These are phyloP conservation scores for Ianthella basta DNA, from an alignment of 37 sponge, comb jelly and placozoan species.

Conservation along the genomic window DNA sequence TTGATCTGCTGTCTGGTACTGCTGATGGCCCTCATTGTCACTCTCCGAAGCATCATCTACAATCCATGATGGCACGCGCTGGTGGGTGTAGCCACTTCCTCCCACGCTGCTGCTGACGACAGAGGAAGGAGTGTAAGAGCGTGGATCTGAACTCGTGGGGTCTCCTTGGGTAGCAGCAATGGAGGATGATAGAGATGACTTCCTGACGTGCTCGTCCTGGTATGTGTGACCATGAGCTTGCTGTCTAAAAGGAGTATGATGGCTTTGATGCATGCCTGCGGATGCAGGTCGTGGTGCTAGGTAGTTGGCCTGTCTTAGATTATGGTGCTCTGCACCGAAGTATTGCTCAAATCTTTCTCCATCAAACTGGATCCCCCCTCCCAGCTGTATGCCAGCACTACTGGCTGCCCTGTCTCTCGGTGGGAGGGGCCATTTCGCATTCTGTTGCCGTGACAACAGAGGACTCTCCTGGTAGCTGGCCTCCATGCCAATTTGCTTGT, in stretches of 20 bases:
- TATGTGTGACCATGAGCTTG: too few species aligned
- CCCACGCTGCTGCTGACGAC: slow-evolving; percentile 6
- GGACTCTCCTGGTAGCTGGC: background rate
- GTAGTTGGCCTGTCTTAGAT: background rate
- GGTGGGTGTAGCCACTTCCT: background rate
- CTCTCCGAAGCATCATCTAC: background rate
- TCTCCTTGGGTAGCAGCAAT: background rate
- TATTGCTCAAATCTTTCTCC: background rate
- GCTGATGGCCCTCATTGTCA: background rate
- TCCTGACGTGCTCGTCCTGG: too few species aligned
- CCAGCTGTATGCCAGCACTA: background rate
- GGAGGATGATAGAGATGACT: background rate
- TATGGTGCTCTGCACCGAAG: background rate
- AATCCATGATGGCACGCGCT: slow-evolving; percentile 21
- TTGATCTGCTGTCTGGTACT: too few species aligned
- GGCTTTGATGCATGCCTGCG: too few species aligned
- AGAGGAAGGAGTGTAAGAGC: background rate
- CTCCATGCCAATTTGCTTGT: background rate
- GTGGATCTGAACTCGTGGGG: too few species aligned
- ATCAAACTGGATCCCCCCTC: background rate
- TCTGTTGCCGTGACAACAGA: background rate
- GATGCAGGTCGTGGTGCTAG: too few species aligned
- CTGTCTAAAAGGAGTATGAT: too few species aligned
- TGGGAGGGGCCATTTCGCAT: background rate
- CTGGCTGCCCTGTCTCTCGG: background rate